phyloP scores from a whole-genome alignment of 2,113 vertebrate species.

The Neomonachus schauinslandi region DNA sequence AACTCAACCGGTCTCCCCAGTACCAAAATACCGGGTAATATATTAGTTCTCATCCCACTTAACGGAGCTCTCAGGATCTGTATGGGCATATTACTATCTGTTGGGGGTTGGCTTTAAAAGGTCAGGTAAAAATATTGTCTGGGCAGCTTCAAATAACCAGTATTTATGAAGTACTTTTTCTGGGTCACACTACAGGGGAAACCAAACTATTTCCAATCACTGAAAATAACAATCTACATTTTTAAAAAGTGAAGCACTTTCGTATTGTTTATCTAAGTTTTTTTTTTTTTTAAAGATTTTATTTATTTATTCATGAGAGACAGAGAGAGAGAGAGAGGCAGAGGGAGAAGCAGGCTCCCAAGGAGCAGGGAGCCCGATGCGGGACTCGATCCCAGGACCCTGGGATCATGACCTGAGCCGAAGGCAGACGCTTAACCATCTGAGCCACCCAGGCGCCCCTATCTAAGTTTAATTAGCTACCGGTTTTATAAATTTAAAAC shows the following conservation, averaged over 20 bases:
- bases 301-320: no score
- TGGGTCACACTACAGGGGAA: background rate
- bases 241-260: background rate
- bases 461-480: background rate
- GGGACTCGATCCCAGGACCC: no score
- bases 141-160: background rate
- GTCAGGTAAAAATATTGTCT: constrained; percentile 18
- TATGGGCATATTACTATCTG: background rate
- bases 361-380: no score
- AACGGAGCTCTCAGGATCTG: background rate
- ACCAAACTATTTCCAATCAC: background rate
- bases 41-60: background rate
- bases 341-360: no score
- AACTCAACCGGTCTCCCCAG: background rate
- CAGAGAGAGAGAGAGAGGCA: no score
- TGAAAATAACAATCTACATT: background rate
- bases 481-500: background rate
- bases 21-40: background rate
- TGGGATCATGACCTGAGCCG: no score
- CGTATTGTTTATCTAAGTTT: background rate
- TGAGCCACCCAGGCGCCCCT: no score
- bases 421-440: no score
- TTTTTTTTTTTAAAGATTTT: no score
- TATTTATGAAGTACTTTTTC: background rate
- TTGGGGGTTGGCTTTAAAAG: background rate